Evolutionary conservation across 2,113 vertebrate genomes (phyloP).

Genomic region (Pachypanchax playfairii): DNA sequence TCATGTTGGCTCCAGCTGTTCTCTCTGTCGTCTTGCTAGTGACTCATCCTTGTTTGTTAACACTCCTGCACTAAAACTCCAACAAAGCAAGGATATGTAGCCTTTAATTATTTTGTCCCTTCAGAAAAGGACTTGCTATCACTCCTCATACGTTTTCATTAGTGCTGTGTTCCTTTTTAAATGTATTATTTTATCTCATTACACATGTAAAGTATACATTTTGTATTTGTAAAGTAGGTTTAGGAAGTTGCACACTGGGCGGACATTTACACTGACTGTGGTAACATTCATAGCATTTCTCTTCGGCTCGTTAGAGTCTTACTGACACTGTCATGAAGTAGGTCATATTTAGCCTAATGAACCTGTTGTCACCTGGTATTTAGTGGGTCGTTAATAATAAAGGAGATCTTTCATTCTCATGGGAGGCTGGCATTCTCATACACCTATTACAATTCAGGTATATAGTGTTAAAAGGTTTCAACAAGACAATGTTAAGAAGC

Average conservation of each 20-base stretch:
- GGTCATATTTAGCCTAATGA: slow-evolving; percentile 46
- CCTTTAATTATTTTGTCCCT: slow-evolving; percentile 51
- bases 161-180: slow-evolving; percentile 49
- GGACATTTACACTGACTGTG: slow-evolving; percentile 59
- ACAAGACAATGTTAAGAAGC: slow-evolving; percentile 52
- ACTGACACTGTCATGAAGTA: slow-evolving; percentile 38
- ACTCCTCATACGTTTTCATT: slow-evolving; percentile 38
- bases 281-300: slow-evolving; percentile 46
- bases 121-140: slow-evolving; percentile 29
- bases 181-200: slow-evolving; percentile 49
- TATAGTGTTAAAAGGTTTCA: slow-evolving; percentile 62
- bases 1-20: slow-evolving; percentile 60
- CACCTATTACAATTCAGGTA: slow-evolving; percentile 61
- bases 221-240: slow-evolving; percentile 74
- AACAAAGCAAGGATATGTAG: slow-evolving; percentile 75
- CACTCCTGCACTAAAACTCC: slow-evolving; percentile 74
- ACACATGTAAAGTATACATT: slow-evolving; percentile 64
- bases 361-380: slow-evolving; percentile 42
- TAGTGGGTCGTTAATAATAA: slow-evolving; percentile 46
- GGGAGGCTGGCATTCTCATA: slow-evolving; percentile 71
- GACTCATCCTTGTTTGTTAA: slow-evolving; percentile 75
- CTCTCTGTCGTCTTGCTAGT: slow-evolving; percentile 60
- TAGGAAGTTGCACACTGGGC: slow-evolving; percentile 71
- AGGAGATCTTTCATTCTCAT: slow-evolving; percentile 47
- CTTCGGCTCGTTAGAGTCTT: slow-evolving; percentile 30